Base-by-base conservation (phyloP, 2,888 invertebrate species). In the Microctonus aethiopoides region DNA sequence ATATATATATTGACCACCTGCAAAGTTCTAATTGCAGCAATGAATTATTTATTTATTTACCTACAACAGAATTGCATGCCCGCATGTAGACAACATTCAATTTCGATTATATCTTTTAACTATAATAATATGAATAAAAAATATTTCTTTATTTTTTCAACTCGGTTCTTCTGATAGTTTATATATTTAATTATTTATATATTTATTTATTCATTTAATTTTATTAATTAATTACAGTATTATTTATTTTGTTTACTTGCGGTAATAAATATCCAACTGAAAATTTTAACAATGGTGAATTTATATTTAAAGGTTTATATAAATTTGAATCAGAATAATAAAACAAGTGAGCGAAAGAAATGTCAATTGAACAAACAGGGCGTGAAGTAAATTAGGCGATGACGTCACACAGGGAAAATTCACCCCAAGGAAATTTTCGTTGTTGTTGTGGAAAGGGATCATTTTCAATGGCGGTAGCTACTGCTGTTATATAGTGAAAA, bases 311-410 rank as follows among this genome's bases (percentile, higher is more conserved):
- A 39, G n/a, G n/a, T n/a, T n/a, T 29, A 57, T 57, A n/a, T 10
- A 57, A 32, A 32, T 32, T 10, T 57, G 11, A 24, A 39, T 61
- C 24, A 39, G 39, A 39, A 61, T 61, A 36, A 39, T 61, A 41
- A 61, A 61, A 61, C 26, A 39, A 39, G 41, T 61, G 41, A 26
- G 41, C 16, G 16, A 46, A 16, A 7, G 46, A 16, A 16, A 26
- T 13, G 22, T 26, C 39, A 36, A 61, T 61, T 61, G 62, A 20
- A 41, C 34, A 41, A 83, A 81, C 81, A 80, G 80, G 81, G 81
- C 84, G 83, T 82, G 81, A 82, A 81, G 78, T 76, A 79, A 83
- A 83, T 84, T 80, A 78, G 79, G 74, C 70, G 79, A 74, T 84
- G 84, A 84, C 84, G 83, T 84, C 82, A 83, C 71, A 67, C 61